Base-by-base conservation (phyloP, 2,888 invertebrate species). In the Heliconius cydno region DNA sequence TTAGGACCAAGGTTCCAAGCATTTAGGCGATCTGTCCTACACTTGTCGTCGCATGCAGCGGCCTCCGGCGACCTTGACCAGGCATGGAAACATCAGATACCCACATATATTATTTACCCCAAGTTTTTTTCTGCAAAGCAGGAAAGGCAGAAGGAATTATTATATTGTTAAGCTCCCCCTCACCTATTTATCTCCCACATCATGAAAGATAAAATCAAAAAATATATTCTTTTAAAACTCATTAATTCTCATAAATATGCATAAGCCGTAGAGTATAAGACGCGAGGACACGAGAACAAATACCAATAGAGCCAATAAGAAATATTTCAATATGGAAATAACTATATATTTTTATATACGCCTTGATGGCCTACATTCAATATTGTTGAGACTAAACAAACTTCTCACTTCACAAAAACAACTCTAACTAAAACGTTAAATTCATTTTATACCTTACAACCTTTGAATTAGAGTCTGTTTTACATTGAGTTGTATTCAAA, bases 301-400 rank as follows among this genome's bases (percentile, higher is more conserved):
- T 46, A 68, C 73, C 76, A 73, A 79, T 68, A 73, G 12, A 57
- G 30, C 41, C 68, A 70, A 79, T 68, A 74, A 79, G 67, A 79
- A 74, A 77, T 79, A 77, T 76, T 65, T 77, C 76, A 77, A 79
- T 81, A 81, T 79, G 79, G 66, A 79, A 79, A 79, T 81, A 79
- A 70, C 79, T 81, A 77, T 81, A 77, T 63, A 77, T 74, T 78
- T 81, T 78, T 78, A 80, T 76, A 70, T 74, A 72, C 78, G 73
- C 68, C 70, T 73, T 81, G 72, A 80, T 78, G 78, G 80, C 78
- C 76, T 70, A 78, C 78, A 81, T 82, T 80, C 80, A 80, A 82
- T 80, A 82, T 82, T 80, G 82, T 77, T 79, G 70, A 75, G 72
- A 72, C 78, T 80, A 79, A 82, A 79, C 76, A 77, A 82, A 79